Evolutionary conservation across 2,888 invertebrate species (phyloP), one percentile per base, ranked within the genome.

Genomic region (Drosophila nr. perissopoda): DNA sequence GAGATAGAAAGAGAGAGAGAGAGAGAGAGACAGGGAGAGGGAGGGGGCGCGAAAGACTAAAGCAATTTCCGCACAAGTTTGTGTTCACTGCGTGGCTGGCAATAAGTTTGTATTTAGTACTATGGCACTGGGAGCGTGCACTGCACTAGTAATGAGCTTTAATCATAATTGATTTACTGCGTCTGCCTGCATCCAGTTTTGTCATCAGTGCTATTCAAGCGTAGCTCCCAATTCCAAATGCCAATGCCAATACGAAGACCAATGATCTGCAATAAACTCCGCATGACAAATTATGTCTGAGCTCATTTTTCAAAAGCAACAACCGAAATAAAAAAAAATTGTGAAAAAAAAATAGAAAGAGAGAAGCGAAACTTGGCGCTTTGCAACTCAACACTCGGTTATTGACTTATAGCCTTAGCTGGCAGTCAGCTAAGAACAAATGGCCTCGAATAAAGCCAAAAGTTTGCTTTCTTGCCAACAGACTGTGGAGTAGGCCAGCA

Each of bases 141-240:
- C 62, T 80, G 81, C 74, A 82, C 78, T 64, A 76, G 74, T 83
- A 85, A 89, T 88, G 81, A 88, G 88, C 88, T 86, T 88, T 88
- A 87, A 87, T 86, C 83, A 88, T 86, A 87, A 88, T 88, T 88
- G 86, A 87, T 87, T 87, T 88, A 88, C 73, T 74, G 72, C 72
- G 75, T 72, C 60, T 54, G 58, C 52, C 49, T 61, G 70, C 60
- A 49, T 63, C 42, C 33, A 48, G 21, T 25, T 10, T 69, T 78
- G 85, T 76, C 84, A 78, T 80, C 84, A 75, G 59, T 76, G 87
- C 59, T 73, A 67, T 73, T 69, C 60, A 67, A 54, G 52, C 69
- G 31, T 40, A 45, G 36, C 65, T 51, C 45, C 33, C 49, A 56
- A 61, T 49, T 10, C 42, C 42, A 48, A 53, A 57, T 59, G 45